These are phyloP conservation scores for Montipora capricornis DNA, from an alignment of 64 coral and sea anemone genomes.

Conservation along the genomic window DNA sequence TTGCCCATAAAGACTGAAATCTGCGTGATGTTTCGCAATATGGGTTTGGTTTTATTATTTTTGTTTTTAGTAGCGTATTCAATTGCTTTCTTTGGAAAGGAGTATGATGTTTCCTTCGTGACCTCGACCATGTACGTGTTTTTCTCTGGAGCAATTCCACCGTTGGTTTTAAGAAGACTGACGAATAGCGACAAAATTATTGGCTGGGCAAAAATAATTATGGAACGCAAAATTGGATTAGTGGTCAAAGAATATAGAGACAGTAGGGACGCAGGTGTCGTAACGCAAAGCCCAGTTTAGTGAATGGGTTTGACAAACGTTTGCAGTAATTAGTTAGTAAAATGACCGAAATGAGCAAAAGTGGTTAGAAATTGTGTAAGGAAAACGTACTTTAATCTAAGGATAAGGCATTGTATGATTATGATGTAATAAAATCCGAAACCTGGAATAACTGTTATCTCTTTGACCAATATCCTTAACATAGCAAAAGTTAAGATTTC, in stretches of 20 bases:
- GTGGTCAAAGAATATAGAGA: neutral
- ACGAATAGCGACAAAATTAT: neutral
- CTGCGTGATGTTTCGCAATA: neutral
- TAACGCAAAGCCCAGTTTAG: too few relatives aligned
- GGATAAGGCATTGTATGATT: too few relatives aligned
- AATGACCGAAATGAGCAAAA: too few relatives aligned
- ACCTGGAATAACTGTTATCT: too few relatives aligned
- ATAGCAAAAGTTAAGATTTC: too few relatives aligned
- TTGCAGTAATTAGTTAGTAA: too few relatives aligned
- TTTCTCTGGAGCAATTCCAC: neutral
- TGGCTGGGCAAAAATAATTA: neutral
- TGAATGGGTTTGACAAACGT: too few relatives aligned
- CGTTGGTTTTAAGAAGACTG: neutral
- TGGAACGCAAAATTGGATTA: neutral
- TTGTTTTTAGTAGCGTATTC: neutral
- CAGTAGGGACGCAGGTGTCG: too few relatives aligned
- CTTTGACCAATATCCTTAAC: too few relatives aligned
- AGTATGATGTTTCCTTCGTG: neutral
- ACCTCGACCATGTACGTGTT: neutral
- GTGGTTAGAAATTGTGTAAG: too few relatives aligned
- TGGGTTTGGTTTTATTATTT: neutral
- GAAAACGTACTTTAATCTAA: too few relatives aligned
- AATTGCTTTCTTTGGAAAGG: neutral
- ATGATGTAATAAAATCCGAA: too few relatives aligned
- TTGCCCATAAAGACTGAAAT: slow-evolving; percentile 11